phyloP scores from a whole-genome alignment of 2,797 vertebrate species.

The Vultur gryphus region DNA sequence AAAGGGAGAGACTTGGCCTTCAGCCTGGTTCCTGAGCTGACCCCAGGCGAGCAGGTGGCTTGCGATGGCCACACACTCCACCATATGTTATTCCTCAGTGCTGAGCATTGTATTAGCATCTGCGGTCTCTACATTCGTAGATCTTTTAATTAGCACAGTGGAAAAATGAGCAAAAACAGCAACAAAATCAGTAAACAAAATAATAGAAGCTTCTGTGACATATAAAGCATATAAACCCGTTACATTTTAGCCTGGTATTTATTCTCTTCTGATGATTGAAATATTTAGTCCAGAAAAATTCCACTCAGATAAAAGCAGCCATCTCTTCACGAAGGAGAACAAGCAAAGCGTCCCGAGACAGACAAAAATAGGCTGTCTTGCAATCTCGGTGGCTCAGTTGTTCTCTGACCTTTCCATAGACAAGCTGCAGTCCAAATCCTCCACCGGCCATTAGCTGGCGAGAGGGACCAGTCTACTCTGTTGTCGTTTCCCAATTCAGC shows the following conservation, averaged over 20 bases:
- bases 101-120: slow-evolving; percentile 7
- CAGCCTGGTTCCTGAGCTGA: slow-evolving; percentile 17
- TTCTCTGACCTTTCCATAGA: not conserved
- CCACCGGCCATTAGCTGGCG: not conserved
- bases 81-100: slow-evolving; percentile 18
- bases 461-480: not conserved
- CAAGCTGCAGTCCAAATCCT: not conserved
- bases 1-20: not conserved
- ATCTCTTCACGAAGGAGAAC: not conserved
- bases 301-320: not conserved
- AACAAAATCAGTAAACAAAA: not conserved
- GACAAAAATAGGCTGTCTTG: not conserved
- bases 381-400: not conserved
- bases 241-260: not conserved
- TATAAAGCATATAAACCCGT: not conserved
- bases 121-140: not conserved
- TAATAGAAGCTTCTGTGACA: not conserved
- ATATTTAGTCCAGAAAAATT: not conserved
- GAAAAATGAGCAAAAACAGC: not conserved
- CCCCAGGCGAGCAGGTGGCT: slow-evolving; percentile 30
- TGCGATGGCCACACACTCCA: not conserved
- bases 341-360: not conserved
- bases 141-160: slow-evolving; percentile 19
- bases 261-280: not conserved
- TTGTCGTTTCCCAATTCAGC: not conserved